These are phyloP conservation scores for Pteronura brasiliensis DNA, from an alignment of 2,113 vertebrate species.

Conservation along the genomic window DNA sequence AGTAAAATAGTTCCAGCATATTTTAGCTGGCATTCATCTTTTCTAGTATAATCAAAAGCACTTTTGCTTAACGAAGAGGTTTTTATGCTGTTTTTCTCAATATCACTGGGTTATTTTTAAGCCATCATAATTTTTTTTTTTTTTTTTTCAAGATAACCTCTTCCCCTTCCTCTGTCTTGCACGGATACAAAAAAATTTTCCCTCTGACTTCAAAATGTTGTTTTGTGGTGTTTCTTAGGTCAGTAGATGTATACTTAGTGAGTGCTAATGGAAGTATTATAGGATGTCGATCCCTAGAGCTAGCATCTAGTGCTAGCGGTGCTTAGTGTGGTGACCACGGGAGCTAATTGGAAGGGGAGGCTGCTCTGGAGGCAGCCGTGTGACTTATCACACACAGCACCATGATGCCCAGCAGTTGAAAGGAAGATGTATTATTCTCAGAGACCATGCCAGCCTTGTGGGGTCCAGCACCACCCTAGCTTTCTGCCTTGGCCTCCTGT, in stretches of 20 bases:
- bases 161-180: neutral
- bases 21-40: conserved; percentile 27
- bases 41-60: neutral
- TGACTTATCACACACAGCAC: neutral
- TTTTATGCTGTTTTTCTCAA: neutral
- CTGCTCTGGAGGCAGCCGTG: neutral
- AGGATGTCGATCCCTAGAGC: neutral
- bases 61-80: neutral
- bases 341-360: neutral
- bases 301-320: neutral
- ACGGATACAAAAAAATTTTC: neutral
- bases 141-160: neutral
- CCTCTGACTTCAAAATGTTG: neutral
- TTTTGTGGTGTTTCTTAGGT: neutral
- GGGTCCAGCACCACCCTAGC: neutral
- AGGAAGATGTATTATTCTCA: neutral
- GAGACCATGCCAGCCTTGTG: neutral
- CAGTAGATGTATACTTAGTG: neutral
- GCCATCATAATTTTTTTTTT: neutral
- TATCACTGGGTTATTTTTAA: neutral
- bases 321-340: neutral
- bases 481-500: neutral
- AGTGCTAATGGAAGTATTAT: neutral
- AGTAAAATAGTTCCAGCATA: neutral
- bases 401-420: neutral